Evolutionary conservation across 2,797 vertebrate genomes (phyloP).

Genomic region (Amazona ochrocephala): DNA sequence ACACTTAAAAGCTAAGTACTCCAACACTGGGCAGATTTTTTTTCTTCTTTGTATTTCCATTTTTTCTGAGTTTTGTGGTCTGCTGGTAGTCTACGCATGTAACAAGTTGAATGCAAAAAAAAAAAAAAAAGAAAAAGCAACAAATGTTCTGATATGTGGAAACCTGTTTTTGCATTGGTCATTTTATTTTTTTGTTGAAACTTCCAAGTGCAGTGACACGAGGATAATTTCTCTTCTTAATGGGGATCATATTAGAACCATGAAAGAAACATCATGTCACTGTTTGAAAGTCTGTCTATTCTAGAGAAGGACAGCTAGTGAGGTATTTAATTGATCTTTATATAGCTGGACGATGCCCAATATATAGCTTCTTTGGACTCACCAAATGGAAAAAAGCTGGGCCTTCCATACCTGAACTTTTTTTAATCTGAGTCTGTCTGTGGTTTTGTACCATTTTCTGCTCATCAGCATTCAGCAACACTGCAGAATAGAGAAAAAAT

Average conservation of each 20-base stretch:
- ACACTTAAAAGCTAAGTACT: background rate
- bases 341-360: background rate
- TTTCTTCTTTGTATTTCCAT: background rate
- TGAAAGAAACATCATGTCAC: background rate
- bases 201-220: background rate
- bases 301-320: background rate
- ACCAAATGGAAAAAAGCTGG: background rate
- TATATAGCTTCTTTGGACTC: background rate
- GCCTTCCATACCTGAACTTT: slow-evolving; percentile 4
- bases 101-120: background rate
- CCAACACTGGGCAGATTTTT: background rate
- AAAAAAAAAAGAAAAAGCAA: background rate
- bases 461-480: slow-evolving; percentile 68
- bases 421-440: slow-evolving; percentile 24
- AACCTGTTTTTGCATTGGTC: background rate
- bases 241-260: background rate
- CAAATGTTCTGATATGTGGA: background rate
- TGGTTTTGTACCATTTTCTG: slow-evolving; percentile 46
- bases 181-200: slow-evolving; percentile 3
- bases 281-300: slow-evolving; percentile 20
- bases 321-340: background rate
- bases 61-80: background rate
- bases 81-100: background rate
- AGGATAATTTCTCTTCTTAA: background rate
- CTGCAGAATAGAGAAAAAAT: slow-evolving; percentile 40